Evolutionary conservation across 2,888 invertebrate species (phyloP), one percentile per base, ranked within the genome.

Genomic region (Andrena dorsata): DNA sequence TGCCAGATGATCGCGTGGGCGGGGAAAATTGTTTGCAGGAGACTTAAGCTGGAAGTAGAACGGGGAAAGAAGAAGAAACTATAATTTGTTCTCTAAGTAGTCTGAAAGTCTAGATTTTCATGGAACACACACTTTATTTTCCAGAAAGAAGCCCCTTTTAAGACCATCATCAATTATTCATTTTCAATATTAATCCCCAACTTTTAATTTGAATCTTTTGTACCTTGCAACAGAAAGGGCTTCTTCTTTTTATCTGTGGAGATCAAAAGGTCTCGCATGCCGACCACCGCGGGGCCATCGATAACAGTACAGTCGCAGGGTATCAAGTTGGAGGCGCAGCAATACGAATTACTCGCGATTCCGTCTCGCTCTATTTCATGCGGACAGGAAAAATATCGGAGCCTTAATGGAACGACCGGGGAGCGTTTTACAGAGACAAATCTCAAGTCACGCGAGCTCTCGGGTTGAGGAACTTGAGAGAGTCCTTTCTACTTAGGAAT

Each of bases 371-470:
- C 61, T 61, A 72, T 72, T 76, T 76, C 75, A n/a, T 41, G 41
- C 58, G 56, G 20, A 58, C 70, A 58, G 74, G 74, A 47, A 58
- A 70, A 58, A 60, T 73, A 63, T 76, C 23, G 53, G 6, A 73
- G 10, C 53, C 53, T 41, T 63, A 63, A 73, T 72, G 53, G 41
- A 76, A 30, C 20, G n/a, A 41, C 8, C 6, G 2, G 20, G 26
- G 41, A 41, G 28, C 58, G 65, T 75, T 65, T 65, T 26, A 32
- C 20, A 6, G 13, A 32, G 49, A 65, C 47, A 49, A 77, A 75
- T 75, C 49, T 75, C 65, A 16, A 23, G 49, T 65, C 75, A 77
- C 65, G 76, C 76, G 58, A 76, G 13, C 58, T 49, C 35, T 75
- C 35, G 49, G 51, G 32, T 10, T 28, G 23, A 5, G 2, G 1